Evolutionary conservation across 2,888 invertebrate genomes (phyloP).

Genomic region (Mythimna impura): DNA sequence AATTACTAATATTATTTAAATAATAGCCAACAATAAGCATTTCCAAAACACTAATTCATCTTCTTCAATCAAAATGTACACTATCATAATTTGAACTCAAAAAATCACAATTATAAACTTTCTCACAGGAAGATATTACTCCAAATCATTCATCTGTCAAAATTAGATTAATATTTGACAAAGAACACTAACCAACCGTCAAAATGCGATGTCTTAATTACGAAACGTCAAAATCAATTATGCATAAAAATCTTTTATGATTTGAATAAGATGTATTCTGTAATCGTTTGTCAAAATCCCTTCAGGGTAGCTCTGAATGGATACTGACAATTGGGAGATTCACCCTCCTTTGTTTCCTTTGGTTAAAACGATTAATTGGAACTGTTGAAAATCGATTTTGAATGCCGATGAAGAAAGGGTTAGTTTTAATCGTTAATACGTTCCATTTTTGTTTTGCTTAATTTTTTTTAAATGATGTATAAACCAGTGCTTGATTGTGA

Average conservation of each 20-base stretch:
- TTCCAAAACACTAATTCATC: constrained; percentile 56
- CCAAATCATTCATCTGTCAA: constrained; percentile 77
- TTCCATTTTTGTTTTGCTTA: neutral
- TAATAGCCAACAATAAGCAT: constrained; percentile 22
- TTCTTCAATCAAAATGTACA: constrained; percentile 50
- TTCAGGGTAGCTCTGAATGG: constrained; percentile 62
- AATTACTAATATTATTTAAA: constrained; percentile 15
- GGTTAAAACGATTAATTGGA: constrained; percentile 65
- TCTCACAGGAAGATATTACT: constrained; percentile 75
- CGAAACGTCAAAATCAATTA: constrained; percentile 85
- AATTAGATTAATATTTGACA: constrained; percentile 79
- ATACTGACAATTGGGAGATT: constrained; percentile 57
- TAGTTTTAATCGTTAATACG: constrained; percentile 6
- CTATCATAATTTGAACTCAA: constrained; percentile 33
- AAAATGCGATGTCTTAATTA: constrained; percentile 68
- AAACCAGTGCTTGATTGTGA: no score
- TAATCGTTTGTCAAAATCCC: constrained; percentile 80
- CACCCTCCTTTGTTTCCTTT: constrained; percentile 62
- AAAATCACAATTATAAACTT: constrained; percentile 62
- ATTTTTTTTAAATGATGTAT: no score
- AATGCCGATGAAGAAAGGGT: constrained; percentile 45
- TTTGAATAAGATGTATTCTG: constrained; percentile 85
- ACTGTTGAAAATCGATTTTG: constrained; percentile 54
- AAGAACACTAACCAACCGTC: constrained; percentile 77
- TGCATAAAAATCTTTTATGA: constrained; percentile 74